Percentiles rank a stretch among this genome's conserved stretches.
These are phyloP conservation scores for Malthinus flaveolus DNA, from an alignment of 2,888 invertebrate genomes.

Conservation along the genomic window DNA sequence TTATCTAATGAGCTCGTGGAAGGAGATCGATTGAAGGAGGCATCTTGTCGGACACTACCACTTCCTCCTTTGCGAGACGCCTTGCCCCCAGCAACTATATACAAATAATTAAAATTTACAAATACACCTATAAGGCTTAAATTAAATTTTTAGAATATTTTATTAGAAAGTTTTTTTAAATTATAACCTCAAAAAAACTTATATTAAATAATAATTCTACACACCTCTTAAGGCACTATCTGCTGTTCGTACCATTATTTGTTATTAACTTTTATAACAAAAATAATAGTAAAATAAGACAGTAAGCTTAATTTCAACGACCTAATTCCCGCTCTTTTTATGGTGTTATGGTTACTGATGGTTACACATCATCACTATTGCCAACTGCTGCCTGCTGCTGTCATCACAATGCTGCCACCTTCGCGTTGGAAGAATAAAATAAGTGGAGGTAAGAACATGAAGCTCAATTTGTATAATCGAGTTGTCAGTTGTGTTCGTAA, in stretches of 20 bases:
- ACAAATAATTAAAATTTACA: too few relatives aligned
- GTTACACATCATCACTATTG: too few relatives aligned
- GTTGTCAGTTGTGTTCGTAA: too few relatives aligned
- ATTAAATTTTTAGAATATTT: conserved; percentile 2
- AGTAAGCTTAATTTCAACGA: background rate
- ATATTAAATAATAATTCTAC: too few relatives aligned
- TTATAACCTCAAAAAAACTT: background rate
- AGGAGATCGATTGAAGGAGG: conserved; percentile 2
- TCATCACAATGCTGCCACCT: too few relatives aligned
- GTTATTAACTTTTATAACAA: background rate
- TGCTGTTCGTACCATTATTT: conserved; percentile 26
- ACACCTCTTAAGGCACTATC: conserved; percentile 22
- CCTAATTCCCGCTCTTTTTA: background rate
- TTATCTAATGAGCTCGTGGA: conserved; percentile 7
- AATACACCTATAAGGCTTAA: too few relatives aligned
- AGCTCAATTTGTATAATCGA: too few relatives aligned
- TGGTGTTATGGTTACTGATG: too few relatives aligned
- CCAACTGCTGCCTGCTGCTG: too few relatives aligned
- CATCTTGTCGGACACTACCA: background rate
- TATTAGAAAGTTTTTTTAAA: background rate
- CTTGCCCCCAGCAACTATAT: conserved; percentile 39
- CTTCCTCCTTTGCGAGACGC: conserved; percentile 28
- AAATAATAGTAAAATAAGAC: background rate
- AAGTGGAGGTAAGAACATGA: too few relatives aligned
- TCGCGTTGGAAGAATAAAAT: too few relatives aligned